Evolutionary conservation across 2,888 invertebrate species (phyloP), one percentile per base, ranked within the genome.

Genomic region (Villa cingulata): DNA sequence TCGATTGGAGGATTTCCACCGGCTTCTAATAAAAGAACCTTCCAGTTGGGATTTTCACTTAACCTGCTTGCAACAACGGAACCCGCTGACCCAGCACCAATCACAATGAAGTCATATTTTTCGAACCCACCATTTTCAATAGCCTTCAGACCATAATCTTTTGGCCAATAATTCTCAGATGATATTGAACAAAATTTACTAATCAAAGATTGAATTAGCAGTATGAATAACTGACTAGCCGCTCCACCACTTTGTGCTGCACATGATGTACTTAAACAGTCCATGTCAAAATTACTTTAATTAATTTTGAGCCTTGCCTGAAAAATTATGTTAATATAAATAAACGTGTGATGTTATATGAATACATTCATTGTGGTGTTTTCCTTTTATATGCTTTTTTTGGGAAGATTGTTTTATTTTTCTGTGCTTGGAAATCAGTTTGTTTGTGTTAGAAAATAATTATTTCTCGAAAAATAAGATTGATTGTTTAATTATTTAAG

Each of bases 171-270:
- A 1, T 68, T 68, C 41, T 71, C 65, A 0, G 70, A 68, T 1
- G 70, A 68, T 12, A 80, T 56, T 1, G 71, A 67, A 54, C 81
- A 81, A 55, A 80, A 78, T 0, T 78, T 74, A 1, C 72, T 62
- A 14, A 81, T 57, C 23, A 83, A 60, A 0, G 74, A 69, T 54
- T 78, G 77, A 27, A 83, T 56, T 0, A 80, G 62, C 2, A 75
- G 70, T 1, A 70, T 59, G 48, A 83, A 78, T 46, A 79, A 41
- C 61, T 57, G 71, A 16, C 59, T 61, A 4, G 57, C 54, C 4
- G 56, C 6, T 1, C 67, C 68, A 5, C 58, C 51, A 41, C 58
- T 62, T 6, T 55, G 53, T 15, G 54, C 50, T 7, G 54, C 46
- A 48, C 64, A 64, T 20, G 59, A 48, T 6, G 50, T 34, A 48